Percentiles rank a stretch among this genome's conserved stretches.
These are phyloP conservation scores for Oreohelix idahoensis DNA, from an alignment of 1,140 invertebrate species.

Conservation along the genomic window DNA sequence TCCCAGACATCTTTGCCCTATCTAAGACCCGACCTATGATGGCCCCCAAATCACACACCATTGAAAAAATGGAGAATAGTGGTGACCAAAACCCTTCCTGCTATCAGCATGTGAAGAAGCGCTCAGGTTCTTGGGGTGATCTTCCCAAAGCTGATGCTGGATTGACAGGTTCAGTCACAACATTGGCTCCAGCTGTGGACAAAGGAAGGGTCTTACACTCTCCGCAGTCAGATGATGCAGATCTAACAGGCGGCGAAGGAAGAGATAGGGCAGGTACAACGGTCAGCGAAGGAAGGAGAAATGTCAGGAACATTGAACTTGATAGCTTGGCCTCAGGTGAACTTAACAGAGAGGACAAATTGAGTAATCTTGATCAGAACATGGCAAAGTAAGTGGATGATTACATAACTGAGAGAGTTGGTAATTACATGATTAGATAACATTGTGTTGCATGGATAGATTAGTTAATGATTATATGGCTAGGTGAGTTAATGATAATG, in stretches of 20 bases:
- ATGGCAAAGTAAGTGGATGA: not conserved
- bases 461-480: too few relatives aligned
- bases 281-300: not conserved
- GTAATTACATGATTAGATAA: not conserved
- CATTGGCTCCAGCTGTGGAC: not conserved
- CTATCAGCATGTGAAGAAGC: conserved; percentile 44
- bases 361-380: conserved; percentile 34
- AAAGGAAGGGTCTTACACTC: not conserved
- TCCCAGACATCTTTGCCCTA: conserved; percentile 38
- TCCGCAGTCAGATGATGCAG: not conserved
- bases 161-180: not conserved
- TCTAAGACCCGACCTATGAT: not conserved
- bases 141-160: conserved; percentile 45
- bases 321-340: not conserved
- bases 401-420: not conserved
- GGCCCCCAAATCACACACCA: conserved; percentile 48
- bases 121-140: conserved; percentile 53
- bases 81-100: conserved; percentile 7
- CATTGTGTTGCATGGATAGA: too few relatives aligned
- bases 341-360: conserved; percentile 22
- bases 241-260: not conserved
- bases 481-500: too few relatives aligned
- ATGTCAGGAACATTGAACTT: too few relatives aligned
- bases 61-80: conserved; percentile 53
- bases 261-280: not conserved